Percentiles rank a stretch among this genome's conserved stretches.
Conservation (phyloP, 92 coral and sea anemone genomes). For the Siderastrea siderea region DNA sequence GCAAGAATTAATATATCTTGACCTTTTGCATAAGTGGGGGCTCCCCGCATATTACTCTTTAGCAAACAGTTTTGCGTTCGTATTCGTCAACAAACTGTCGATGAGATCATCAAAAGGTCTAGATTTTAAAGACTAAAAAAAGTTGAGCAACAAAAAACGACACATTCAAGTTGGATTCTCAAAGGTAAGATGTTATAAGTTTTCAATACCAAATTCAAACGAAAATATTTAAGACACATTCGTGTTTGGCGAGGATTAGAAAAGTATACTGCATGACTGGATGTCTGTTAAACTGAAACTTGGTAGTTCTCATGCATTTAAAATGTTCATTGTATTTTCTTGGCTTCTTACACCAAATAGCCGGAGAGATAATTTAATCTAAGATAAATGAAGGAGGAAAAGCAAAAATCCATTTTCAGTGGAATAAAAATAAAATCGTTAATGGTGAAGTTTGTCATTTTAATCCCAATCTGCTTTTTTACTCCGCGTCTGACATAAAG, state of each 20-base stretch:
- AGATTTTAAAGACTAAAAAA: neutral
- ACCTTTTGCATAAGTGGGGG: neutral
- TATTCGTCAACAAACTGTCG: neutral
- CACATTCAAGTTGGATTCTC: too few species aligned
- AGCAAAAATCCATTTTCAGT: neutral
- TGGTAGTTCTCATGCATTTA: too few species aligned
- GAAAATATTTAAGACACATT: too few species aligned
- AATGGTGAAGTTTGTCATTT: neutral
- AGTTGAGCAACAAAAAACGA: neutral
- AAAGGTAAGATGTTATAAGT: neutral
- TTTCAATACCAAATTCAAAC: too few species aligned
- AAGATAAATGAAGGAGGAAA: neutral
- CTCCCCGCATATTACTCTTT: neutral
- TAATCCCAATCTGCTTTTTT: neutral
- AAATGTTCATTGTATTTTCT: too few species aligned
- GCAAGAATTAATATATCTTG: neutral
- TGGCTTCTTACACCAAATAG: too few species aligned
- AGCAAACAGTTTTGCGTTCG: neutral
- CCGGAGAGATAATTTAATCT: too few species aligned
- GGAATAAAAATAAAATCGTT: neutral
- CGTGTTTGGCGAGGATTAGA: too few species aligned
- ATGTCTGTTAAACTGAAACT: too few species aligned
- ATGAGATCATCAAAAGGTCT: neutral
- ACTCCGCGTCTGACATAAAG: neutral
- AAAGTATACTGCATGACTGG: too few species aligned